A percentile compares a stretch with the other conserved stretches of the same genome.
phyloP scores from a whole-genome alignment of 2,113 vertebrate species.

The Psittacus erithacus region DNA sequence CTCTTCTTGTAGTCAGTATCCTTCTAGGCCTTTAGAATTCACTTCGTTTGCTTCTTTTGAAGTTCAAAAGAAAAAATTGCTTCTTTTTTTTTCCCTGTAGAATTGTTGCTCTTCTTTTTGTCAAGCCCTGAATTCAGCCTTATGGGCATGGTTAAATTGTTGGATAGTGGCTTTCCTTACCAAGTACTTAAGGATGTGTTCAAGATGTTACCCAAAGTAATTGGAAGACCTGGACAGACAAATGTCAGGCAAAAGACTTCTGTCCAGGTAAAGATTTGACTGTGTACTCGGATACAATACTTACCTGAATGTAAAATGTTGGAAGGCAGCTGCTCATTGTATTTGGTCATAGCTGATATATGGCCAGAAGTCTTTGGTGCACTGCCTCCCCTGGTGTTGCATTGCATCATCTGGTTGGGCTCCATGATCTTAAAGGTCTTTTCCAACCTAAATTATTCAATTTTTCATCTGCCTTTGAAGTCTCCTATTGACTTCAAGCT shows the following conservation, averaged over 20 bases:
- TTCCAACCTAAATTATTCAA: neutral
- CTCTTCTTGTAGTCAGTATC: neutral
- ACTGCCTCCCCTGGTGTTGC: neutral
- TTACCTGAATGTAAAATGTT: neutral
- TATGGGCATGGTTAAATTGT: neutral
- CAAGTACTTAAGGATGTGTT: neutral
- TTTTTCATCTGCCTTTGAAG: neutral
- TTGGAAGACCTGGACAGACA: neutral
- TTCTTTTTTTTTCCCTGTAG: neutral
- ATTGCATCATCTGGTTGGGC: neutral
- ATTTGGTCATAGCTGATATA: neutral
- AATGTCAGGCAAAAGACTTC: neutral
- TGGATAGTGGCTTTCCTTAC: neutral
- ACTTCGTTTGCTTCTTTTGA: neutral
- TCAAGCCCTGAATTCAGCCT: neutral
- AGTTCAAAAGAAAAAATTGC: neutral
- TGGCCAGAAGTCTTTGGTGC: neutral
- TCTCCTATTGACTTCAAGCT: neutral
- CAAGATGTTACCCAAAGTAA: neutral
- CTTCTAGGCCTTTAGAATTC: neutral
- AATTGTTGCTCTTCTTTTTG: neutral
- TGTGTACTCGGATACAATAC: neutral
- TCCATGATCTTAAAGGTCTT: neutral
- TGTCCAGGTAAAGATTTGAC: neutral
- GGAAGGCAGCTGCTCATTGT: neutral